Evolutionary conservation across 2,113 vertebrate species (phyloP), one percentile per base, ranked within the genome.

Genomic region (Mystacornis crossleyi): DNA sequence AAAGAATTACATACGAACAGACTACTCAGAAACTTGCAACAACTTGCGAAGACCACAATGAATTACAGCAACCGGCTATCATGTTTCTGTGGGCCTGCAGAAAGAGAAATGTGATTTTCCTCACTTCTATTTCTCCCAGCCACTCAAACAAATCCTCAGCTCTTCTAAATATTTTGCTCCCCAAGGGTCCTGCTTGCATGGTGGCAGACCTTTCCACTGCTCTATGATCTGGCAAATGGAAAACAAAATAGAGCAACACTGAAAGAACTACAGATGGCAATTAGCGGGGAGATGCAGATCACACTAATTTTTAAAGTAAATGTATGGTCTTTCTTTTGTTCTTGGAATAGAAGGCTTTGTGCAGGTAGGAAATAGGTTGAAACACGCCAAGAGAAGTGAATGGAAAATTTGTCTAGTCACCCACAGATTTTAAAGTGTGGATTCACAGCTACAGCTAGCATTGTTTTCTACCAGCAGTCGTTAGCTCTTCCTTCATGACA

Each of bases 31-130:
- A 90, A 92, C 70, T 90, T 95, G 90, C 54, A 93, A 81, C 58
- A 75, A 91, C 64, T 89, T 94, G 89, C 53, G 79, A 81, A 81
- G 77, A 89, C 57, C 38, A 72, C 69, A 91, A 95, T 70, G 33
- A 93, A 85, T 93, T 84, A 90, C 80, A 95, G 83, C 80, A 73
- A 88, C 71, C 45, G 64, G 61, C 53, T 91, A 48, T 69, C 33
- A 45, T 31, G 53, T 90, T 96, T 90, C 83, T 57, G 23, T 61
- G 72, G 71, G 70, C 57, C 69, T 83, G 90, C 42, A 93, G 73
- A 96, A 96, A 77, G 53, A 90, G 89, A 96, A 96, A 94, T 60
- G 38, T 78, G 74, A 89, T 78, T 95, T 89, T 91, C 84, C 79
- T 65, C 57, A 72, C 43, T 78, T 66, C 71, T 65, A 11, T 84